Conservation (phyloP, 2,888 invertebrate species). For the Diaprepes abbreviatus region DNA sequence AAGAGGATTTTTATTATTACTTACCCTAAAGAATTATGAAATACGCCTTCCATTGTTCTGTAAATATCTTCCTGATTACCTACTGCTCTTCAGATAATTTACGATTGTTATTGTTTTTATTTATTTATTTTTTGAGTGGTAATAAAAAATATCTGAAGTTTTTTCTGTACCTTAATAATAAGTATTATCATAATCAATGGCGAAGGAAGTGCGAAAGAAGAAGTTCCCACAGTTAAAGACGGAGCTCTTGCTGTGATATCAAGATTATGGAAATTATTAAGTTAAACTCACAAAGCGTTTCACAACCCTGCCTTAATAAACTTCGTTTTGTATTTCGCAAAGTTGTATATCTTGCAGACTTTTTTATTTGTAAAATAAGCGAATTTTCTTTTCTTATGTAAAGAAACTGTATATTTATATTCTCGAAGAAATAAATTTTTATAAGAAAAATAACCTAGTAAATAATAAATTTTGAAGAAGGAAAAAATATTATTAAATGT, state of each 20-base stretch:
- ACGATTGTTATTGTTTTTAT: neutral
- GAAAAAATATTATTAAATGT: too few relatives aligned
- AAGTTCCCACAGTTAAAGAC: neutral
- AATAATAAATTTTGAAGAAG: too few relatives aligned
- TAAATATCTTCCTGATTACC: too few relatives aligned
- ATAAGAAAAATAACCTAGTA: too few relatives aligned
- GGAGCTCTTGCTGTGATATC: slow-evolving; percentile 24
- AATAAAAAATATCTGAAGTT: neutral
- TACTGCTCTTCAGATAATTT: too few relatives aligned
- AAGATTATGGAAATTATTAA: slow-evolving; percentile 44
- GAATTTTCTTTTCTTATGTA: neutral
- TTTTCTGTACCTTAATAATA: slow-evolving; percentile 5
- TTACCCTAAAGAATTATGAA: too few relatives aligned
- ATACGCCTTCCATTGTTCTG: too few relatives aligned
- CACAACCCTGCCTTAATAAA: slow-evolving; percentile 3
- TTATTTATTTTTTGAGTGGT: neutral
- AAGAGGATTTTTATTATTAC: too few relatives aligned
- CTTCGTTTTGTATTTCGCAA: slow-evolving; percentile 4
- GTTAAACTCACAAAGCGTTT: slow-evolving; percentile 19
- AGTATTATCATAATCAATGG: slow-evolving; percentile 1
- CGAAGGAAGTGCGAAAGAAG: slow-evolving; percentile 8
- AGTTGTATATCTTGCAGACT: slow-evolving; percentile 14
- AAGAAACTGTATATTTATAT: too few relatives aligned
- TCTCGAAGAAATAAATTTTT: too few relatives aligned
- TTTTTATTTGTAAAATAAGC: slow-evolving; percentile 3